These are phyloP conservation scores for Cephalotes varians DNA, from an alignment of 2,888 invertebrate genomes.

Conservation along the genomic window DNA sequence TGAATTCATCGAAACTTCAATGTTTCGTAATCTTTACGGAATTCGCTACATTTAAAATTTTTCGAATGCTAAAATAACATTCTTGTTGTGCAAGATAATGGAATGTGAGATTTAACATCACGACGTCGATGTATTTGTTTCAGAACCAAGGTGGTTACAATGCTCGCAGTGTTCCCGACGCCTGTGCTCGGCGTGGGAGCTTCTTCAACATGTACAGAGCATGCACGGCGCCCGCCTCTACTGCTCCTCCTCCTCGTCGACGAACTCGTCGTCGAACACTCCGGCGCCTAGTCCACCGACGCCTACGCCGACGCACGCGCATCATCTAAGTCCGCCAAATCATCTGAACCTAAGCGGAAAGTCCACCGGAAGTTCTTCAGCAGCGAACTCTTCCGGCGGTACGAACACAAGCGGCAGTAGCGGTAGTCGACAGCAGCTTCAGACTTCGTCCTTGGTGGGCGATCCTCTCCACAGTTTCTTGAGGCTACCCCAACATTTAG, in stretches of 20 bases:
- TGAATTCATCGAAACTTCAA: background rate
- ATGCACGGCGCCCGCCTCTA: conserved; percentile 98
- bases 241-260: conserved; percentile 86
- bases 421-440: conserved; percentile 81
- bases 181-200: conserved; percentile 97
- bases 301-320: conserved; percentile 84
- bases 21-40: background rate
- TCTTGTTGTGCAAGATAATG: background rate
- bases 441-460: conserved; percentile 82
- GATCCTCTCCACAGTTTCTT: conserved; percentile 84
- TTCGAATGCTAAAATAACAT: background rate
- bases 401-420: conserved; percentile 82
- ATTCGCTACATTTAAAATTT: background rate
- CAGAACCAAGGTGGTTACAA: conserved; percentile 98
- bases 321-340: conserved; percentile 85
- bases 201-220: conserved; percentile 97
- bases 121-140: conserved; percentile 83
- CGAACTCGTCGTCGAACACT: conserved; percentile 84
- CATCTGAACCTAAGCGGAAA: conserved; percentile 85
- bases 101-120: conserved; percentile 8
- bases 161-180: conserved; percentile 97
- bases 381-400: conserved; percentile 85
- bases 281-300: conserved; percentile 86
- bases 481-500: conserved; percentile 83
- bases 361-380: conserved; percentile 85